These are phyloP conservation scores for Brachyhypopomus gauderio DNA, from an alignment of 2,113 vertebrate genomes.

Conservation along the genomic window DNA sequence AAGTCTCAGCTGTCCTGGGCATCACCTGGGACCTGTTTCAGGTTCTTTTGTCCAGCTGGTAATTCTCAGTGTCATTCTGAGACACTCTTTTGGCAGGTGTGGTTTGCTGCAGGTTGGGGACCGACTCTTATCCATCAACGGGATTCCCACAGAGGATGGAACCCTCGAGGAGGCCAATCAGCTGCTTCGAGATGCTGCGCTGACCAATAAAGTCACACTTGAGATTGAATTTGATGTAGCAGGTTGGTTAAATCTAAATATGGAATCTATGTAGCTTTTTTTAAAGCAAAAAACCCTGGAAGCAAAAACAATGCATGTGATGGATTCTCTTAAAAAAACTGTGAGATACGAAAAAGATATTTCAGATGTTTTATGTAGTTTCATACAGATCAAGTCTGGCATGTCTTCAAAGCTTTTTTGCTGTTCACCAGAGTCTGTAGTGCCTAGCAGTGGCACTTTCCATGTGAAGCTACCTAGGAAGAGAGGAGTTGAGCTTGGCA, in stretches of 20 bases:
- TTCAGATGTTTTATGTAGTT: background rate
- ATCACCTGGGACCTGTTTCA: background rate
- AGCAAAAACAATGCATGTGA: too few relatives aligned
- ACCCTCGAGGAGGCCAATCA: slow-evolving; percentile 97
- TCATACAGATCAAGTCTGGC: background rate
- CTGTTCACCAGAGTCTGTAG: slow-evolving; percentile 83
- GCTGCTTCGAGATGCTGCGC: slow-evolving; percentile 88
- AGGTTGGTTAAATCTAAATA: slow-evolving; percentile 70
- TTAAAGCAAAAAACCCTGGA: background rate
- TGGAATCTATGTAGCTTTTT: background rate
- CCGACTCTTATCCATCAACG: slow-evolving; percentile 90
- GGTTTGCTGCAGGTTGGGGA: slow-evolving; percentile 96
- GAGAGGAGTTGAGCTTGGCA: slow-evolving; percentile 93
- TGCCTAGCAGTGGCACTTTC: slow-evolving; percentile 97
- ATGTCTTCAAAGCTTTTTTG: background rate
- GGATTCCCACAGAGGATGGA: slow-evolving; percentile 91
- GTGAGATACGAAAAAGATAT: background rate
- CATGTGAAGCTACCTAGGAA: slow-evolving; percentile 97
- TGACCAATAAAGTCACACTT: slow-evolving; percentile 87
- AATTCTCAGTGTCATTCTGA: background rate
- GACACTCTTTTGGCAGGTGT: slow-evolving; percentile 75
- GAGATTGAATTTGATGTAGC: slow-evolving; percentile 96
- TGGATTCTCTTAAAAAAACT: too few relatives aligned
- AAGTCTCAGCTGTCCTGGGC: too few relatives aligned
- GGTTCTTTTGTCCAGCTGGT: background rate